Percentiles rank a stretch among this genome's conserved stretches.
phyloP scores from a whole-genome alignment of 1,140 invertebrate genomes.

The Hestina assimilis region DNA sequence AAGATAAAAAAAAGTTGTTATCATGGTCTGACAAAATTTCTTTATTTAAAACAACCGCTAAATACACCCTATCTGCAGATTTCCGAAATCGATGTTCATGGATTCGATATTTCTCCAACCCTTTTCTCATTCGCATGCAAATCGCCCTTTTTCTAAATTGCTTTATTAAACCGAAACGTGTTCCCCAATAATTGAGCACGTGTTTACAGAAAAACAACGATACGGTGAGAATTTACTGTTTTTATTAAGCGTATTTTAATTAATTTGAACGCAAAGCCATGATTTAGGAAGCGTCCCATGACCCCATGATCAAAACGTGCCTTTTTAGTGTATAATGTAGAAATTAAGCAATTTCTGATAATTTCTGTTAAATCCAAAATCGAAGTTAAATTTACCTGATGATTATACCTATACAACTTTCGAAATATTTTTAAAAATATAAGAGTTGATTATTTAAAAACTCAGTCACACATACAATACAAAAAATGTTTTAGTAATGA shows the following conservation, averaged over 20 bases:
- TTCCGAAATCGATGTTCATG: conserved; percentile 4
- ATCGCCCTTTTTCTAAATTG: conserved; percentile 65
- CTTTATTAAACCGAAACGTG: conserved; percentile 68
- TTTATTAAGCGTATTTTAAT: conserved; percentile 31
- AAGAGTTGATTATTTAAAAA: too few relatives aligned
- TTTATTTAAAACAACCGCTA: not conserved
- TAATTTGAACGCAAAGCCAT: conserved; percentile 13
- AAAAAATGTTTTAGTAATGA: too few relatives aligned
- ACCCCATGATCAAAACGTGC: not conserved
- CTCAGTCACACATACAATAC: too few relatives aligned
- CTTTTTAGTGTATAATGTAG: conserved; percentile 7
- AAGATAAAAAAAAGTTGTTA: too few relatives aligned
- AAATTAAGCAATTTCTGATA: not conserved
- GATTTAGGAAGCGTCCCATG: conserved; percentile 13
- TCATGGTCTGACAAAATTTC: too few relatives aligned
- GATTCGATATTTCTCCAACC: conserved; percentile 20
- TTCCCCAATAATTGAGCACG: conserved; percentile 54
- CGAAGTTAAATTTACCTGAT: too few relatives aligned
- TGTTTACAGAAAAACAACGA: conserved; percentile 9
- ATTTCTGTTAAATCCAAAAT: too few relatives aligned
- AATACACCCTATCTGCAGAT: not conserved
- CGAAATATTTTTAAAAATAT: too few relatives aligned
- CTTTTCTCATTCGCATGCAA: conserved; percentile 57
- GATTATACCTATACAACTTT: too few relatives aligned
- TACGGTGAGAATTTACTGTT: conserved; percentile 21